phyloP scores from a whole-genome alignment of 2,888 invertebrate genomes.

The Cephalotes varians region DNA sequence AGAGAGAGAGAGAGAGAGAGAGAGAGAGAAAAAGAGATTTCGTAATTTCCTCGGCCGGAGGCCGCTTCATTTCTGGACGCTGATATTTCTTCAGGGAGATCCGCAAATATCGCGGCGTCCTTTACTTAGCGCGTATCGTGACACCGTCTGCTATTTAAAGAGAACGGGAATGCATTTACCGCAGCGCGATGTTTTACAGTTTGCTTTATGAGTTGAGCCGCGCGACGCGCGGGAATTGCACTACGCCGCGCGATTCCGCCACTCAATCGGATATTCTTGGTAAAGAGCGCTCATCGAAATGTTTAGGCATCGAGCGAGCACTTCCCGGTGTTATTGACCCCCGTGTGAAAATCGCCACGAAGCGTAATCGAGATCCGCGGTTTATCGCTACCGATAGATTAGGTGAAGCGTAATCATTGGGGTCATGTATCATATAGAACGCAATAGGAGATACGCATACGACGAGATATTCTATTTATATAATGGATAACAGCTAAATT shows the following conservation, averaged over 20 bases:
- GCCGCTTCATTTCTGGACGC: slow-evolving; percentile 33
- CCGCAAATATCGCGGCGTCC: slow-evolving; percentile 42
- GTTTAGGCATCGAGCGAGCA: slow-evolving; percentile 18
- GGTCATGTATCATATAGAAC: slow-evolving; percentile 10
- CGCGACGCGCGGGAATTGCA: slow-evolving; percentile 48
- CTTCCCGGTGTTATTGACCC: slow-evolving; percentile 43
- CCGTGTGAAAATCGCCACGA: slow-evolving; percentile 44
- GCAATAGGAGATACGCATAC: background rate
- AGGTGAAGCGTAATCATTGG: background rate
- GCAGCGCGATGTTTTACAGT: slow-evolving; percentile 36
- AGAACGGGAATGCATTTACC: slow-evolving; percentile 57
- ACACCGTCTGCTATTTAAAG: slow-evolving; percentile 55
- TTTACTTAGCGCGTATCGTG: slow-evolving; percentile 50
- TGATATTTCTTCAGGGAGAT: slow-evolving; percentile 33
- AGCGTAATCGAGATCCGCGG: slow-evolving; percentile 37
- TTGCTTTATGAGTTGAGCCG: slow-evolving; percentile 41
- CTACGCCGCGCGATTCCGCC: slow-evolving; percentile 40
- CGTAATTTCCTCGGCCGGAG: slow-evolving; percentile 39
- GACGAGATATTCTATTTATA: background rate
- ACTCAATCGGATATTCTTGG: slow-evolving; percentile 28
- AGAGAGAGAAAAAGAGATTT: slow-evolving; percentile 12
- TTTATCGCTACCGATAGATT: slow-evolving; percentile 37
- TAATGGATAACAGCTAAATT: background rate
- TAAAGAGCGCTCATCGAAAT: slow-evolving; percentile 27
- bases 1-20: background rate